Base-by-base conservation (phyloP, 2,797 vertebrate genomes). In the Nannoperca obscura region DNA sequence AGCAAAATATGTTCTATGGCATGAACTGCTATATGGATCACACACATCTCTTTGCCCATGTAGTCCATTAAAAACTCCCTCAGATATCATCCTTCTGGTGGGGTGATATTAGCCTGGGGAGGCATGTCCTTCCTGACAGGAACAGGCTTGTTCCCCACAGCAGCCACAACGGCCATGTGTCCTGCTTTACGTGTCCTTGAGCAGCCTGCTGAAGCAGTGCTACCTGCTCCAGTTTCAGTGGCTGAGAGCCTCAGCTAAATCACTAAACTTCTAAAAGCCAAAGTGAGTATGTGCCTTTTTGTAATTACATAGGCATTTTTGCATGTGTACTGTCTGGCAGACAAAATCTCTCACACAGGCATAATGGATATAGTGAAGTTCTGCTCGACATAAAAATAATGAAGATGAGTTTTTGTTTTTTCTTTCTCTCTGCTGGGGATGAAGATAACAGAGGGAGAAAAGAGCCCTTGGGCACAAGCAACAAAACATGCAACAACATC, bases 401-500 rank as follows among this genome's bases (percentile, higher is more conserved):
- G 69, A 82, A 74, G 67, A 70, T 53, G 27, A 58, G 27, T 27
- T 20, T 19, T 22, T 30, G 20, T 68, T 64, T 64, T 32, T 24
- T 27, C 2, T 34, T 7, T 66, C n/a, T 74, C 70, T 76, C 78
- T 86, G 64, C 47, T 72, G 66, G 75, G 80, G 80, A 89, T 76
- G 65, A 86, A 79, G 65, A 64, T 76, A 86, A 87, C 86, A 89
- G 86, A 88, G 81, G 82, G 86, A 86, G 81, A 76, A 82, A 86
- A 86, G 74, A 83, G 86, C 91, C 89, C 63, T 54, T 44, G 81
- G 91, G 90, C 91, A 88, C 68, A 71, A 80, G 65, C 72, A 91
- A 86, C 85, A 89, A 86, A 92, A 90, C 88, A 88, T 11, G 74
- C 83, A 85, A 86, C 81, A 89, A 85, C 87, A 86, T 71, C 76